These are phyloP conservation scores for Nudaria mundana DNA, from an alignment of 2,888 invertebrate genomes.

Conservation along the genomic window DNA sequence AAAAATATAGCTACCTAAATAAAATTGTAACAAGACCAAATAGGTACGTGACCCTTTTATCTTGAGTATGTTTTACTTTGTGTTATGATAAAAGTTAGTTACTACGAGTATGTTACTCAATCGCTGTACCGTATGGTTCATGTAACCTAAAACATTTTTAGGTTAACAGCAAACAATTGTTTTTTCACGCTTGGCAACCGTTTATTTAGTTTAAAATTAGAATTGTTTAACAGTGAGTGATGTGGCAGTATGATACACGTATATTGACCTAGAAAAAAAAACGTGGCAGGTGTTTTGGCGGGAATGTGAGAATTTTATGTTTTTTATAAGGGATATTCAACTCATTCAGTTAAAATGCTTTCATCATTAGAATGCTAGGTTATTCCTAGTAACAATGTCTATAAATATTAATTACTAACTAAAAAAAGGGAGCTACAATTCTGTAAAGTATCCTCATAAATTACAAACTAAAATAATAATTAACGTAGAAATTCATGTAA, in stretches of 20 bases:
- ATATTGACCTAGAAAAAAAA: conserved; percentile 25
- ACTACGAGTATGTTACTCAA: too few relatives aligned
- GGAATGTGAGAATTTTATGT: conserved; percentile 5
- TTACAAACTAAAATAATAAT: background rate
- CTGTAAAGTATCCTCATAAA: too few relatives aligned
- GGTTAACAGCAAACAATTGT: conserved; percentile 38
- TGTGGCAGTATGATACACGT: conserved; percentile 27
- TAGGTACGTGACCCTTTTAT: background rate
- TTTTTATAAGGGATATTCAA: conserved; percentile 1
- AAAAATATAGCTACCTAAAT: too few relatives aligned
- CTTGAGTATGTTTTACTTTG: conserved; percentile 2
- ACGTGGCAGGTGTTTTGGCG: conserved; percentile 10
- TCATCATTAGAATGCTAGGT: too few relatives aligned
- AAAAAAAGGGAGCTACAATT: too few relatives aligned
- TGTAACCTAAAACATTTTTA: conserved; percentile 21
- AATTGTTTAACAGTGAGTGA: conserved; percentile 33
- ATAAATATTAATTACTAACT: too few relatives aligned
- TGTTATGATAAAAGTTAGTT: conserved; percentile 7
- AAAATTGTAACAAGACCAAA: background rate
- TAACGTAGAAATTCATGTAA: background rate
- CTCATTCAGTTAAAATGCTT: too few relatives aligned
- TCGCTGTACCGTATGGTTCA: conserved; percentile 18
- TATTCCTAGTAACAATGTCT: too few relatives aligned
- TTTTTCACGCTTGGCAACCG: conserved; percentile 29
- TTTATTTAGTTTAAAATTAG: conserved; percentile 39